phyloP scores from a whole-genome alignment of 2,113 vertebrate species.

The Vulpes lagopus region DNA sequence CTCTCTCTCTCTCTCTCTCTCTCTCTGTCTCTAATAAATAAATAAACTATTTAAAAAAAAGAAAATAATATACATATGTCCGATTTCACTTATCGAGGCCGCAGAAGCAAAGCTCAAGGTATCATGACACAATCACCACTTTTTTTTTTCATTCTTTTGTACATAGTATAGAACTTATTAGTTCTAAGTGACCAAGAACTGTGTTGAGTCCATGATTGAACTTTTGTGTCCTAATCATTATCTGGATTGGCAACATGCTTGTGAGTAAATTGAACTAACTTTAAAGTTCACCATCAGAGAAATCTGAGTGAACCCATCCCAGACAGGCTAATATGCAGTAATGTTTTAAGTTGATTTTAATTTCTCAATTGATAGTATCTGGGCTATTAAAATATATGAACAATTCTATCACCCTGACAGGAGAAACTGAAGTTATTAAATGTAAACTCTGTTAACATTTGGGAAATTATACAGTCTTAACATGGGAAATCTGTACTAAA shows the following conservation, averaged over 20 bases:
- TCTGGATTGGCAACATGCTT: neutral
- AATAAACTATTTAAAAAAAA: no score
- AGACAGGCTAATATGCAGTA: neutral
- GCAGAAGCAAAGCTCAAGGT: neutral
- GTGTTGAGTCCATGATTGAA: neutral
- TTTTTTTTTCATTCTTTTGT: neutral
- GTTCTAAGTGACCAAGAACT: neutral
- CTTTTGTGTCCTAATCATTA: neutral
- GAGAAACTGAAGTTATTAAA: neutral
- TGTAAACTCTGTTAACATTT: neutral
- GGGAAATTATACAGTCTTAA: neutral
- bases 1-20: no score
- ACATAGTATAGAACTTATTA: neutral
- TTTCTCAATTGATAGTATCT: neutral
- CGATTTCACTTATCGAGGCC: neutral
- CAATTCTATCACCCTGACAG: neutral
- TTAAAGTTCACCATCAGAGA: neutral
- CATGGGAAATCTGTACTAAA: neutral
- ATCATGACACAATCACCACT: neutral
- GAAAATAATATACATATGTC: neutral
- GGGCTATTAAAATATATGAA: neutral
- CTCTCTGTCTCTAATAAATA: no score
- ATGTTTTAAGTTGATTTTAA: neutral
- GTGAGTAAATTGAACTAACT: neutral
- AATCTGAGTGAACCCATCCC: neutral